Evolutionary conservation across 2,797 vertebrate genomes (phyloP).

Genomic region (Propithecus deckenii): DNA sequence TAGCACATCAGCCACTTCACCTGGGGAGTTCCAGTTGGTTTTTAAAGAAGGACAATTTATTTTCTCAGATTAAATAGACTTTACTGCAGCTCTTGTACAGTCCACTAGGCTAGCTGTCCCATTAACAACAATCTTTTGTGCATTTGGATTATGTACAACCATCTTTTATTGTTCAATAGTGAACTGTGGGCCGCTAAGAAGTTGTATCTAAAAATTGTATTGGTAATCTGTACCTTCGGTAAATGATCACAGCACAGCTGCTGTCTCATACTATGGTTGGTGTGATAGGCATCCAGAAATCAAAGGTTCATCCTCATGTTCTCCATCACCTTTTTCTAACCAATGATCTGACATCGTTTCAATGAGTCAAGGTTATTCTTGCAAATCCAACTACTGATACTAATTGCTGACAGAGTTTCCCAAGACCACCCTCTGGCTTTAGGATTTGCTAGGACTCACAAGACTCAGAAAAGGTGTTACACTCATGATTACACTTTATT

Average conservation of each 20-base stretch:
- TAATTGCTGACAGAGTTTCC: not conserved
- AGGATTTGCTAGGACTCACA: not conserved
- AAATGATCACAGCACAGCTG: not conserved
- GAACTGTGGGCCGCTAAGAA: not conserved
- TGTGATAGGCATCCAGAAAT: not conserved
- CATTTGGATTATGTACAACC: not conserved
- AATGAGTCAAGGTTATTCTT: not conserved
- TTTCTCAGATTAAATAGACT: not conserved
- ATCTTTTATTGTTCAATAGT: not conserved
- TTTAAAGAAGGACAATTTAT: not conserved
- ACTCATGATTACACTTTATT: too few species aligned
- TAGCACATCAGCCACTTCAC: not conserved
- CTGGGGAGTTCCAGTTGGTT: not conserved
- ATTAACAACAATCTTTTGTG: not conserved
- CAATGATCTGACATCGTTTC: not conserved
- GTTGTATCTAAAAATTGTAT: not conserved
- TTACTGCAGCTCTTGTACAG: not conserved
- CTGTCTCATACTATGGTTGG: not conserved
- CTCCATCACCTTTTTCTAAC: not conserved
- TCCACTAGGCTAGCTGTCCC: not conserved
- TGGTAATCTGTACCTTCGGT: not conserved
- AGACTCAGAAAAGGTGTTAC: too few species aligned
- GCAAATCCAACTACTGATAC: not conserved
- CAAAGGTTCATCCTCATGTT: not conserved
- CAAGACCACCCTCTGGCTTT: not conserved